These are phyloP conservation scores for Silurus aristotelis DNA, from an alignment of 2,797 vertebrate species.

Conservation along the genomic window DNA sequence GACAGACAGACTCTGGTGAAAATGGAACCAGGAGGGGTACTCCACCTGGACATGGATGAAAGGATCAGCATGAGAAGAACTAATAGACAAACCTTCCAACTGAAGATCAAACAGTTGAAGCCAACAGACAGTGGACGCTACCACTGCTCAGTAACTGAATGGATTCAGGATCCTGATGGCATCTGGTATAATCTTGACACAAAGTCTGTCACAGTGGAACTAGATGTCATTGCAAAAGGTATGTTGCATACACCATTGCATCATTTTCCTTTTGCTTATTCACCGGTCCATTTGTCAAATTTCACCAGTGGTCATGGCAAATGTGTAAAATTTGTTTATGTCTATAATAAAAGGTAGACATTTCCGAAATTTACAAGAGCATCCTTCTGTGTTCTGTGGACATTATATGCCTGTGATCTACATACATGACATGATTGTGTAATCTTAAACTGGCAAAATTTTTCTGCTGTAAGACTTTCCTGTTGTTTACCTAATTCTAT, in stretches of 20 bases:
- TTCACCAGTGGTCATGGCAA: not conserved
- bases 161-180: conserved; percentile 67
- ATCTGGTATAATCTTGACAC: conserved; percentile 65
- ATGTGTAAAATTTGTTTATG: not conserved
- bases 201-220: conserved; percentile 24
- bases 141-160: conserved; percentile 70
- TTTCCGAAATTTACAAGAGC: not conserved
- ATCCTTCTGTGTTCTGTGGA: not conserved
- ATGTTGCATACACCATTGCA: conserved; percentile 30
- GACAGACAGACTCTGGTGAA: conserved; percentile 61
- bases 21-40: conserved; percentile 59
- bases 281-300: not conserved
- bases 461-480: not conserved
- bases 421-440: not conserved
- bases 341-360: not conserved
- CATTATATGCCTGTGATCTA: not conserved
- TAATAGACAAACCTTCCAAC: conserved; percentile 66
- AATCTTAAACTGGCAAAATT: not conserved
- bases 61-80: conserved; percentile 64
- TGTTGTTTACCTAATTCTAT: not conserved
- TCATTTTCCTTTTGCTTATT: not conserved
- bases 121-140: conserved; percentile 68
- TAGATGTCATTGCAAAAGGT: conserved; percentile 67
- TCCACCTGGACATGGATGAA: conserved; percentile 53
- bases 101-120: conserved; percentile 70